Percentiles rank a stretch among this genome's conserved stretches.
These are phyloP conservation scores for Eilema caniola DNA, from an alignment of 2,888 invertebrate species.

Conservation along the genomic window DNA sequence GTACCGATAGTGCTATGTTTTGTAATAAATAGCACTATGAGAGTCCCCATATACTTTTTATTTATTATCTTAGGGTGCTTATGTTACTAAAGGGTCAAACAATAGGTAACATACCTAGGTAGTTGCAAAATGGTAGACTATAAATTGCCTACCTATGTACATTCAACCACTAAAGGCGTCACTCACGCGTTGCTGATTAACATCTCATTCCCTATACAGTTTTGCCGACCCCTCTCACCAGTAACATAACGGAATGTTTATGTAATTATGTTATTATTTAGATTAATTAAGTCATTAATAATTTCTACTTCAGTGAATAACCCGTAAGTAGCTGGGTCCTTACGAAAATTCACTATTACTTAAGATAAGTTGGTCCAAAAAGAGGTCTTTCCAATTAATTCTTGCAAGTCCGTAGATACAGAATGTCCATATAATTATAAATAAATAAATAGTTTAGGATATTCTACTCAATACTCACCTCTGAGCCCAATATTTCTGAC, in stretches of 20 bases:
- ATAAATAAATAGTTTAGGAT: too few species aligned
- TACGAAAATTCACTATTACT: neutral
- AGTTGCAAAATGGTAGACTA: neutral
- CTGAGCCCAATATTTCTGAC: too few species aligned
- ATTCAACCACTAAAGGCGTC: neutral
- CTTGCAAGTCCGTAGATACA: neutral
- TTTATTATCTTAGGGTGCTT: neutral
- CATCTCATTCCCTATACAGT: neutral
- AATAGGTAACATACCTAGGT: neutral
- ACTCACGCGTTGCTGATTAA: conserved; percentile 1
- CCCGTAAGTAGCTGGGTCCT: neutral
- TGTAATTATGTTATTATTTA: neutral
- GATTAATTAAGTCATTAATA: neutral
- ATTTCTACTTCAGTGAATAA: neutral
- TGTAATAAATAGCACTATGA: too few species aligned
- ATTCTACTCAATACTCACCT: too few species aligned
- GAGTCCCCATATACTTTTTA: neutral
- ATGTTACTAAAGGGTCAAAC: neutral
- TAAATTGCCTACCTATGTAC: neutral
- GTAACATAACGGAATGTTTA: neutral
- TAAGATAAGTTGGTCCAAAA: conserved; percentile 1
- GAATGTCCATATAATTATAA: neutral
- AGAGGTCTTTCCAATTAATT: neutral
- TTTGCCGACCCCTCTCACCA: neutral
- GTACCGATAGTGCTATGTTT: too few species aligned